Base-by-base conservation (phyloP, 2,113 vertebrate genomes). In the Ancistrus triradiatus region DNA sequence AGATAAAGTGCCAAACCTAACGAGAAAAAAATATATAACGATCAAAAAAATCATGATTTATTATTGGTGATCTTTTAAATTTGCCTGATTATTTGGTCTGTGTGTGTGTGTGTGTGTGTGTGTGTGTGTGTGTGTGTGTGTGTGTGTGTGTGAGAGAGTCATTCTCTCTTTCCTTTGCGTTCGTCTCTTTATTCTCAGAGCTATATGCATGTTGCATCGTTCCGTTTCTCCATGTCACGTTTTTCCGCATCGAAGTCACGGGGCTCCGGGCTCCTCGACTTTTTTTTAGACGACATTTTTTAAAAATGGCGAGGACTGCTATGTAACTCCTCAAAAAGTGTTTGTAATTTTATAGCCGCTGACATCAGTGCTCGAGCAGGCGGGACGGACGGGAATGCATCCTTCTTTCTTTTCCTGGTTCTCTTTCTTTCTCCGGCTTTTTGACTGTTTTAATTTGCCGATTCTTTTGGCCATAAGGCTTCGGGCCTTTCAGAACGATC, bases 1-100 rank as follows among this genome's bases (percentile, higher is more conserved):
- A 90, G 88, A 91, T 91, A 85, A 97, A 97, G 96, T 98, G 94
- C 95, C 96, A 98, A 96, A 95, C 88, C 87, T 85, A 86, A 86
- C 75, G 40, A 73, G 79, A 83, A 76, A 69, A 79, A 28, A 68
- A 58, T 15, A 15, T 14, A 56, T 38, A 24, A n/a, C n/a, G n/a
- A 50, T 43, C 18, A 55, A 47, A 3, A 52, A 62, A 72, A 74
- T 77, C 48, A 61, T 81, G 75, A 78, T 79, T 78, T 81, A 80
- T 88, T 79, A 78, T 81, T 81, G 78, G 22, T 84, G 78, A 88
- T 77, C 88, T 86, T 90, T 87, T 65, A 86, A 88, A 86, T 69
- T 85, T 87, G 78, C 87, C 85, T 72, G 72, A 83, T 87, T 89
- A 73, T 81, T 82, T 87, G 83, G 78, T 87, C 77, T 59, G 68